These are phyloP conservation scores for Hydrozoanthus gracilis DNA, from an alignment of 92 coral and sea anemone species.

Conservation along the genomic window DNA sequence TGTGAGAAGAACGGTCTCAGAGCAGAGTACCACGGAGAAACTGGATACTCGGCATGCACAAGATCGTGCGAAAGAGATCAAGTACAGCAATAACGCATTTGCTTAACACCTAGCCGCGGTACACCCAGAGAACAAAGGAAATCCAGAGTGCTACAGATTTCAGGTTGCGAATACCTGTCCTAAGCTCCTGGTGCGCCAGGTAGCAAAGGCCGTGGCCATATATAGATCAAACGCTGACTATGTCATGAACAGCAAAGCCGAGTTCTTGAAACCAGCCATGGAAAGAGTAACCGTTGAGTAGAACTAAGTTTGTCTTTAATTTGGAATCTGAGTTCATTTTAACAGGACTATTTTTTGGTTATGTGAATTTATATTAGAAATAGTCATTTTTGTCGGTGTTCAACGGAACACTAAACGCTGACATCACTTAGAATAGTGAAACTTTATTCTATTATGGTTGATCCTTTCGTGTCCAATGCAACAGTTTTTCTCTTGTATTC, in stretches of 20 bases:
- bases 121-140: neutral
- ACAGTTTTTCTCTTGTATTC: too few species aligned
- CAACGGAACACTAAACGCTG: too few species aligned
- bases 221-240: neutral
- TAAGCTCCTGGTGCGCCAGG: slow-evolving; percentile 19
- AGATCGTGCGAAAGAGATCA: neutral
- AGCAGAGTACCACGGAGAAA: slow-evolving; percentile 11
- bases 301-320: neutral
- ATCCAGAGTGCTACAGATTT: slow-evolving; percentile 6
- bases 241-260: slow-evolving; percentile 13
- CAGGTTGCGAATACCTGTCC: slow-evolving; percentile 4
- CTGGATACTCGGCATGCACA: slow-evolving; percentile 22
- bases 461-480: too few species aligned
- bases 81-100: slow-evolving; percentile 8
- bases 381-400: too few species aligned
- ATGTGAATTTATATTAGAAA: neutral
- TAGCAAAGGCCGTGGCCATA: neutral
- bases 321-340: neutral
- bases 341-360: neutral
- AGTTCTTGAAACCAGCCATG: neutral
- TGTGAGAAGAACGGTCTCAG: neutral
- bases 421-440: too few species aligned
- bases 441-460: too few species aligned
- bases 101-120: neutral
- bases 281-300: neutral